A percentile compares a stretch with the other conserved stretches of the same genome.
Conservation (phyloP, 2,797 vertebrate species). For the Chaetophractus vellerosus region DNA sequence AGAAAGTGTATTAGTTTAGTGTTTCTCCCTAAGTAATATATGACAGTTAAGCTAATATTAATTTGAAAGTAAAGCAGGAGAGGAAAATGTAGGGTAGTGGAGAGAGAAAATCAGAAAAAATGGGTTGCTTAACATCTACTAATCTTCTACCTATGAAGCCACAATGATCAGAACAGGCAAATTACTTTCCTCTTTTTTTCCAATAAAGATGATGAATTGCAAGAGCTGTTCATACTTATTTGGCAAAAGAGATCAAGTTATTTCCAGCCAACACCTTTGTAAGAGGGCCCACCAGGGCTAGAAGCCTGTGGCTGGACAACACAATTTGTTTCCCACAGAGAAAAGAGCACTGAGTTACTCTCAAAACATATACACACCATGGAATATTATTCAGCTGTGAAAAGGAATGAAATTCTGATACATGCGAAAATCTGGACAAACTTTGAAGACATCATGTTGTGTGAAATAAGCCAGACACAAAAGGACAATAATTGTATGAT, state of each 20-base stretch:
- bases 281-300: background rate
- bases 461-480: too few relatives aligned
- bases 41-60: background rate
- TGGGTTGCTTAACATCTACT: background rate
- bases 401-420: too few relatives aligned
- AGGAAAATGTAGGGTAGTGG: background rate
- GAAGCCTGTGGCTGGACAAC: background rate
- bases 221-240: background rate
- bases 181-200: background rate
- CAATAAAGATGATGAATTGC: background rate
- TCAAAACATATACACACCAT: background rate
- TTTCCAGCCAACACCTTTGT: background rate
- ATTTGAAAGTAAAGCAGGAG: background rate
- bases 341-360: background rate
- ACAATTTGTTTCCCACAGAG: background rate
- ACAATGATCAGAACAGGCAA: background rate
- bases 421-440: too few relatives aligned
- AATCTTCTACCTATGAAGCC: background rate
- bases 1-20: background rate
- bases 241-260: background rate
- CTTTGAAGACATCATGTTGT: too few relatives aligned
- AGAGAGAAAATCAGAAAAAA: background rate
- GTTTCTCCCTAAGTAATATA: background rate
- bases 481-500: too few relatives aligned
- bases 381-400: too few relatives aligned